These are phyloP conservation scores for Erpetoichthys calabaricus DNA, from an alignment of 2,797 vertebrate genomes.

Conservation along the genomic window DNA sequence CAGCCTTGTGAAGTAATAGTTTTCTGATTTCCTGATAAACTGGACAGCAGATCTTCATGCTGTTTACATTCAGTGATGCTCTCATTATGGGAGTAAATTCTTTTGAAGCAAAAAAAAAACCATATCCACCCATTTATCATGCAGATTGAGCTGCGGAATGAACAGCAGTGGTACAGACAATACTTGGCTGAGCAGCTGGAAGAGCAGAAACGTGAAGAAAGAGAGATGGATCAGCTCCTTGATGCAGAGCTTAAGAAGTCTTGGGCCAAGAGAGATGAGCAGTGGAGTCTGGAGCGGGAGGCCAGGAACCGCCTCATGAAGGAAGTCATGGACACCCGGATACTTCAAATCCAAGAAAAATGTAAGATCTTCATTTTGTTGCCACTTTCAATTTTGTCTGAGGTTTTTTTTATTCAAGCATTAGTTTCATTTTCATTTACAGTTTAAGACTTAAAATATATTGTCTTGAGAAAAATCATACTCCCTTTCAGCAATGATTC, in stretches of 20 bases:
- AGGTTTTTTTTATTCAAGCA: background rate
- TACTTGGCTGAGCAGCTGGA: conserved; percentile 51
- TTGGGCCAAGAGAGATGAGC: conserved; percentile 37
- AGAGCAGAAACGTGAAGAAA: conserved; percentile 46
- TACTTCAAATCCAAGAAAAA: conserved; percentile 63
- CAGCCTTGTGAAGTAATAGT: too few relatives aligned
- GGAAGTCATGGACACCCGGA: conserved; percentile 55
- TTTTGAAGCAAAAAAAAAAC: too few relatives aligned
- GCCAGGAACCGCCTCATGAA: conserved; percentile 52
- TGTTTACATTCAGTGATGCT: too few relatives aligned
- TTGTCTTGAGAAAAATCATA: too few relatives aligned
- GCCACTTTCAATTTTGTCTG: too few relatives aligned
- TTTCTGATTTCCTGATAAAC: too few relatives aligned
- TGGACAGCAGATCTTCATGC: too few relatives aligned
- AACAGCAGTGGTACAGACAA: conserved; percentile 54
- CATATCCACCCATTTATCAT: conserved; percentile 6
- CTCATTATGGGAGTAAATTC: too few relatives aligned
- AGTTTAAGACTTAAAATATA: too few relatives aligned
- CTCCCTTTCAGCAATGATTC: too few relatives aligned
- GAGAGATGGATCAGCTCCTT: conserved; percentile 44
- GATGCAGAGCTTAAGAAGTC: conserved; percentile 44
- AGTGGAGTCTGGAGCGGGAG: conserved; percentile 36
- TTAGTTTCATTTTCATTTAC: too few relatives aligned
- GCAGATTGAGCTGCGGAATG: conserved; percentile 50
- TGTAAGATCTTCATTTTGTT: conserved; percentile 44